A percentile compares a stretch with the other conserved stretches of the same genome.
These are phyloP conservation scores for Aproaerema taeniolella DNA, from an alignment of 2,888 invertebrate genomes.

Conservation along the genomic window DNA sequence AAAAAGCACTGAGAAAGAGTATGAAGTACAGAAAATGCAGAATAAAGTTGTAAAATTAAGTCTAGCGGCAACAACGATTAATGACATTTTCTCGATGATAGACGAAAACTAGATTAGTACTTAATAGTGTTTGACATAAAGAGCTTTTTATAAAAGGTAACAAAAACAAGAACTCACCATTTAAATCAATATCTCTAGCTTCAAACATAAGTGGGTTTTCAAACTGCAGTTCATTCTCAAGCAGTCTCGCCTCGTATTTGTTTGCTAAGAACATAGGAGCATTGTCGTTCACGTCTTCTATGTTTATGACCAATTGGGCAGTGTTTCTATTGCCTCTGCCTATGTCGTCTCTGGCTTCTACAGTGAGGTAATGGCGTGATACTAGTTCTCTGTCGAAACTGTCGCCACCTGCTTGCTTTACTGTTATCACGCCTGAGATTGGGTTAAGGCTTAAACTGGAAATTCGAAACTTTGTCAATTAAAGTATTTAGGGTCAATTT, in stretches of 20 bases:
- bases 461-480: conserved; percentile 18
- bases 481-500: too few relatives aligned
- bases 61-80: too few relatives aligned
- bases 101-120: too few relatives aligned
- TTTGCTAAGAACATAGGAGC: conserved; percentile 89
- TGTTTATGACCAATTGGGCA: conserved; percentile 87
- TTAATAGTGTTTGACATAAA: too few relatives aligned
- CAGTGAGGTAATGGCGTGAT: conserved; percentile 89
- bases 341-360: conserved; percentile 92
- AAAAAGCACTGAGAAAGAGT: too few relatives aligned
- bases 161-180: conserved; percentile 76
- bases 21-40: too few relatives aligned
- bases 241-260: conserved; percentile 87
- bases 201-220: conserved; percentile 86
- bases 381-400: conserved; percentile 92
- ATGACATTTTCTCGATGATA: too few relatives aligned
- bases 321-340: conserved; percentile 89
- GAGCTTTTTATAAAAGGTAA: too few relatives aligned
- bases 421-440: conserved; percentile 89
- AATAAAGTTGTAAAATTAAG: too few relatives aligned
- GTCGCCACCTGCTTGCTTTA: conserved; percentile 84
- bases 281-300: conserved; percentile 94
- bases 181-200: conserved; percentile 90
- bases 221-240: conserved; percentile 89
- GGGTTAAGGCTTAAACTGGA: conserved; percentile 87